Evolutionary conservation across 2,113 vertebrate species (phyloP).

Genomic region (Oriolus oriolus): DNA sequence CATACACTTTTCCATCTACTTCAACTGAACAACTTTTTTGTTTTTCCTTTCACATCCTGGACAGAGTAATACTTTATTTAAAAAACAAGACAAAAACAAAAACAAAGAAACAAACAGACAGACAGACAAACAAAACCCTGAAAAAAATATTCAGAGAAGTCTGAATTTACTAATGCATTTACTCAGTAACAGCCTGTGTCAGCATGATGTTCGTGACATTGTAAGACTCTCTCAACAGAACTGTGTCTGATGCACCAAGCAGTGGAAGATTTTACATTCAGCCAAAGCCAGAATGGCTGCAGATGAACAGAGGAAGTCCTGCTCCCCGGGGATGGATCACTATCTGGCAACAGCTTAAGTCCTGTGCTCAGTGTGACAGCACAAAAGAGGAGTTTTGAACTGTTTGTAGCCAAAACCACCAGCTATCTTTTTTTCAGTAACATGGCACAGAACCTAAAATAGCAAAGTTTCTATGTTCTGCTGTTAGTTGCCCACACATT

Average conservation of each 20-base stretch:
- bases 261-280: not conserved
- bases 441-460: no score
- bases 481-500: accelerated
- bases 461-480: no score
- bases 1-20: not conserved
- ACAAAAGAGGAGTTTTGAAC: not conserved
- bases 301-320: not conserved
- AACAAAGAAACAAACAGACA: no score
- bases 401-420: not conserved
- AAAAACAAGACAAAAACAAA: not conserved
- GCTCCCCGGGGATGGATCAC: not conserved
- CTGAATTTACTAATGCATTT: not conserved
- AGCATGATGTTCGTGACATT: no score
- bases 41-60: not conserved
- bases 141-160: not conserved
- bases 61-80: not conserved
- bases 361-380: not conserved
- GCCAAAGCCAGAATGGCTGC: not conserved
- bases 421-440: not conserved
- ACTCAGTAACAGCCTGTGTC: not conserved
- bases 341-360: not conserved
- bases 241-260: not conserved
- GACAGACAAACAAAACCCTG: no score
- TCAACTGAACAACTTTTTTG: not conserved
- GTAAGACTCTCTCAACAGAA: not conserved